Base-by-base conservation (phyloP, 2,888 invertebrate genomes). In the Drosophila pseudotalamancana region DNA sequence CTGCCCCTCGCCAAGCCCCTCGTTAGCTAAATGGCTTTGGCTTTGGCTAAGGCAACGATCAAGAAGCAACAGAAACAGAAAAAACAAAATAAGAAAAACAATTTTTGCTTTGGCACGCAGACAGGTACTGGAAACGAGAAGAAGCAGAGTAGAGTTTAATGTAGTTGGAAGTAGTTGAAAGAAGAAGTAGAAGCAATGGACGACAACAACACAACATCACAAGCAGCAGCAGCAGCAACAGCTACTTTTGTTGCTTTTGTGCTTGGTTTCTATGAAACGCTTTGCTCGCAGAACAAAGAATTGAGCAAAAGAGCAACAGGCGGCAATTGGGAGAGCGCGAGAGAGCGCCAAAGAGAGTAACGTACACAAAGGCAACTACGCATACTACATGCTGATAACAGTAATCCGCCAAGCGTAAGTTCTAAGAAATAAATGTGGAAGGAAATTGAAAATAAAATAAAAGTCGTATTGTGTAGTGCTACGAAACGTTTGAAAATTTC, bases 91-190 rank as follows among this genome's bases (percentile, higher is more conserved):
- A 16, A 11, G 27, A 27, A 39, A 54, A 57, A 66, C 56, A 66
- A 39, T 72, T 67, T 72, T 67, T 59, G 54, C 62, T 67, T 72
- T 66, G 56, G 56, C 66, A 57, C 43, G 71, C 71, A 54, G 68
- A 62, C 71, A 65, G 51, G 65, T 71, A 71, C 48, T 70, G 48
- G 29, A 40, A 72, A 67, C 51, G 50, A 67, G 49, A 72, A 67
- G 67, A 67, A 57, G 51, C 39, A 39, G 35, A 49, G 19, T 34
- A 37, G 18, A 23, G 27, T 21, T n/a, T 21, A 16, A 50, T 55
- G 21, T 25, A 45, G 65, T 40, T 16, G 40, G 37, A 54, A 29
- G 31, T 14, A 39, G 27, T 49, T 49, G 34, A 27, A 55, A 55
- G 31, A 45, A 50, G 54, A 43, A 51, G 48, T 39, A 40, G 31